Evolutionary conservation across 2,113 vertebrate genomes (phyloP).

Genomic region (Naja naja): DNA sequence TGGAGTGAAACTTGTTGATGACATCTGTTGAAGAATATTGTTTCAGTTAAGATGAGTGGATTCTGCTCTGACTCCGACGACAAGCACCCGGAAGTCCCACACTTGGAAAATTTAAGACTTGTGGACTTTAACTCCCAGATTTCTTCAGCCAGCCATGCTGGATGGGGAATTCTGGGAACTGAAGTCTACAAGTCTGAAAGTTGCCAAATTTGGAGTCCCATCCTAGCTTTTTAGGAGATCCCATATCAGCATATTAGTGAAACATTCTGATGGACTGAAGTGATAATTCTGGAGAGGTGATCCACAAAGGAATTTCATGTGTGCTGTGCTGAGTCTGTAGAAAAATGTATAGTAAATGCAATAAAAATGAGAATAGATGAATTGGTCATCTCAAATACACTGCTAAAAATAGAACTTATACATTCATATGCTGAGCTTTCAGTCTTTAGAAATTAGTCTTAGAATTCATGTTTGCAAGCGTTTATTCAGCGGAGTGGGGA

Average conservation of each 20-base stretch:
- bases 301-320: background rate
- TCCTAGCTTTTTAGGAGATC: background rate
- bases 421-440: background rate
- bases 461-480: background rate
- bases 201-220: background rate
- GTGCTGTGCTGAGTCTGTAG: background rate
- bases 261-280: background rate
- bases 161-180: background rate
- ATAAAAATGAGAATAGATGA: background rate
- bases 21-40: constrained; percentile 66
- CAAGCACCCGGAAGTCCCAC: background rate
- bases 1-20: constrained; percentile 83
- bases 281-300: background rate
- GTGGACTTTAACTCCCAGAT: background rate
- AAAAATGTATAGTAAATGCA: background rate
- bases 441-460: background rate
- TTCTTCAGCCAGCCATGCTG: background rate
- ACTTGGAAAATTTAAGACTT: background rate
- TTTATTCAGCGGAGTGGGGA: background rate
- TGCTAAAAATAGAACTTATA: background rate
- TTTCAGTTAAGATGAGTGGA: rapidly evolving
- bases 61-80: too few relatives aligned
- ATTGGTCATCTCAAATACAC: background rate
- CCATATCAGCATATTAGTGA: background rate
- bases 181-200: background rate